Evolutionary conservation across 1,140 invertebrate genomes (phyloP), one percentile per base, ranked within the genome.

Genomic region (Rhyacophila brunnea): DNA sequence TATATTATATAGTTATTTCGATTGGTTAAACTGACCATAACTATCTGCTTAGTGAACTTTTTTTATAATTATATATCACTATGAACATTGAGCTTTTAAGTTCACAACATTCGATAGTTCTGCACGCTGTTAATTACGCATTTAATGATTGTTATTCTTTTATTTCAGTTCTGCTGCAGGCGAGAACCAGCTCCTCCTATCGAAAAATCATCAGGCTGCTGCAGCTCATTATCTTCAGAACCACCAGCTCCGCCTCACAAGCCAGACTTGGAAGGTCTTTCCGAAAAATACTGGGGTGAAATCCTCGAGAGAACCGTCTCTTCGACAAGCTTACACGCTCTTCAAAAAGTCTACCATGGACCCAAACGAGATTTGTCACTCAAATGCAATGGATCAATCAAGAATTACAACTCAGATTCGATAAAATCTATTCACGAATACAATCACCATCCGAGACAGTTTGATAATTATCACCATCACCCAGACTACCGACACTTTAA

Each of bases 241-340:
- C 54, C 59, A n/a, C 63, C 63, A 34, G 65, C 75, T 45, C 74
- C 78, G 57, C 60, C 59, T 7, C 74, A 74, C 11, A 79, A 81
- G 44, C 81, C 82, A 35, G 85, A 87, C 67, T 80, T 86, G 48
- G 85, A 87, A 67, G 85, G 85, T 2, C 74, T 87, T 1, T 85
- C 85, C n/a, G 87, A 88, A 69, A 87, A 88, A 71, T 87, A 88
- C 68, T 88, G 87, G 87, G 87, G 87, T 19, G 86, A 88, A 75
- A 88, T 88, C 62, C 72, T 88, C 23, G 87, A 88, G 69, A 75
- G 87, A 10, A 88, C 86, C 1, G 81, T 87, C 7, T 87, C 85
- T 23, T 85, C 85, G 1, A 84, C 78, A 53, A 87, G 85, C 38
- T 72, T 88, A 10, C 86, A 86, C 67, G 83, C 82, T 19, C 78